Base-by-base conservation (phyloP, 2,888 invertebrate genomes). In the Lithosia quadra region DNA sequence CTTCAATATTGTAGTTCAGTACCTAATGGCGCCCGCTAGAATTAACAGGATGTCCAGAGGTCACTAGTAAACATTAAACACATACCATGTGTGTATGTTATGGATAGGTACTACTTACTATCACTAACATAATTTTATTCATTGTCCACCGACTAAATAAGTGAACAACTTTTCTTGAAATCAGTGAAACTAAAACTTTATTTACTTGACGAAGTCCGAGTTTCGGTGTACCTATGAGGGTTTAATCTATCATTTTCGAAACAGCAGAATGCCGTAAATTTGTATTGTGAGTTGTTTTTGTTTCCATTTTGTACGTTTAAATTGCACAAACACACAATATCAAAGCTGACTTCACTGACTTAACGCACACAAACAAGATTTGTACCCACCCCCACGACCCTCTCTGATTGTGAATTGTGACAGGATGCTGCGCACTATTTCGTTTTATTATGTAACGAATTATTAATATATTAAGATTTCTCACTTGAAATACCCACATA, bases 361-460 rank as follows among this genome's bases (percentile, higher is more conserved):
- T 64, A 65, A 76, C 81, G 71, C 81, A 81, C 81, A 81, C 81
- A 81, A 81, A 79, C 76, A 81, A 78, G 73, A 43, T 71, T 65
- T 58, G 34, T 68, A 71, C 60, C 78, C 78, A 83, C 84, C 83
- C 75, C 79, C 68, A 65, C 76, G 68, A 71, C 78, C 74, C 75
- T 69, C 68, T 74, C 78, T 79, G 43, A 18, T 43, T 43, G 49
- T 49, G n/a, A 77, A 75, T 78, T 76, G 67, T 78, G 71, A 72
- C 75, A 74, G 77, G 82, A 83, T 82, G 83, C 84, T 86, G 88
- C 89, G 88, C 88, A 86, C 83, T 84, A 68, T 79, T 77, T 79
- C 77, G 68, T 77, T 76, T 67, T 74, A 84, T 87, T 85, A 86
- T 85, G 79, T 87, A 86, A 86, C 81, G 24, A 71, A 72, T 63